These are phyloP conservation scores for Anolis apletophallus DNA, from an alignment of 2,797 vertebrate genomes.

Conservation along the genomic window DNA sequence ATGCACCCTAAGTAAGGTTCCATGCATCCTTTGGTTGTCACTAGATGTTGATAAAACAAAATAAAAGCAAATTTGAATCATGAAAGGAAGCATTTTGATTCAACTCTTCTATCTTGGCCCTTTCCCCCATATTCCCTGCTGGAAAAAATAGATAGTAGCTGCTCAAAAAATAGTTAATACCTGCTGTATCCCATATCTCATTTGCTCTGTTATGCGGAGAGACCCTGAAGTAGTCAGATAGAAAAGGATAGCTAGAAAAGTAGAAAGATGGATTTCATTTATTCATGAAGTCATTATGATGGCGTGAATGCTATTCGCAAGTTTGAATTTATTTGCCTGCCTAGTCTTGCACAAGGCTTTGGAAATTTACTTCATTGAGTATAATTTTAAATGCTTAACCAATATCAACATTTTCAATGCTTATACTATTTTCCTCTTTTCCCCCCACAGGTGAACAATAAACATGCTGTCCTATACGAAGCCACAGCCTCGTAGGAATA, in stretches of 20 bases:
- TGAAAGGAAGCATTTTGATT: neutral
- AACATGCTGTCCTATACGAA: constrained; percentile 74
- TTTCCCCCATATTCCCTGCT: neutral
- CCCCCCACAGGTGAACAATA: constrained; percentile 59
- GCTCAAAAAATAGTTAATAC: neutral
- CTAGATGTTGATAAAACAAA: neutral
- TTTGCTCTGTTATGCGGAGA: neutral
- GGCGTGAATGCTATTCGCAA: neutral
- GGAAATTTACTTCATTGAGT: neutral
- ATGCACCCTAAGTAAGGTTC: neutral
- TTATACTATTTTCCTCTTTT: constrained; percentile 21
- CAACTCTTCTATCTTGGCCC: neutral
- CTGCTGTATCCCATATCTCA: neutral
- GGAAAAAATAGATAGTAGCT: neutral
- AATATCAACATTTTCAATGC: constrained; percentile 2
- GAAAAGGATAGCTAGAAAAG: neutral
- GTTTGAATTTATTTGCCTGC: constrained; percentile 2
- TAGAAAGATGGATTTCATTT: neutral
- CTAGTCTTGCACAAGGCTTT: constrained; percentile 1
- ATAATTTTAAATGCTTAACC: neutral
- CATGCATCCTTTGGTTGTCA: neutral
- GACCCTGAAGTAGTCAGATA: neutral
- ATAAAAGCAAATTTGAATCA: neutral
- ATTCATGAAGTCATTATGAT: neutral
- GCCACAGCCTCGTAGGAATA: constrained; percentile 59